phyloP scores from a whole-genome alignment of 2,797 vertebrate genomes.

The Manis crassicaudata region DNA sequence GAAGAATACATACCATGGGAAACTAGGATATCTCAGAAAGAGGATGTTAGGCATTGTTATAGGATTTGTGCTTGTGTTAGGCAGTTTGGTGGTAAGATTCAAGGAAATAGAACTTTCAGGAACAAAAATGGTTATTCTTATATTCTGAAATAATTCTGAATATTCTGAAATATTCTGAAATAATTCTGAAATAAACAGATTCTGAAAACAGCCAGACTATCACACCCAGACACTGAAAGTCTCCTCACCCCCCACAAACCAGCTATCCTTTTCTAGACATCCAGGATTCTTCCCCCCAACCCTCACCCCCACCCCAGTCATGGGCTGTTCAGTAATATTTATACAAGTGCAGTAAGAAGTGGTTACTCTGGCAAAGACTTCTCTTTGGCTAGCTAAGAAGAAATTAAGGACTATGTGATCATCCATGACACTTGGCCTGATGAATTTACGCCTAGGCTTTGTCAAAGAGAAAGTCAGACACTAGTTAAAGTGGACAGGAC shows the following conservation, averaged over 20 bases:
- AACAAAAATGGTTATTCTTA: constrained; percentile 12
- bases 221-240: background rate
- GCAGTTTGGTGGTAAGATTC: background rate
- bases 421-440: background rate
- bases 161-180: too few species aligned
- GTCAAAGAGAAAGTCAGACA: background rate
- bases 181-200: background rate
- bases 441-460: background rate
- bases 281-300: background rate
- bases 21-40: background rate
- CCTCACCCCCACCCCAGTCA: background rate
- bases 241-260: background rate
- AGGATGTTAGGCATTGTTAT: background rate
- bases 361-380: background rate
- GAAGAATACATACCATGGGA: background rate
- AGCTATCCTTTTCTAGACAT: background rate
- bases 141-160: too few species aligned
- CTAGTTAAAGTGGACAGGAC: background rate
- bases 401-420: background rate
- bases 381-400: constrained; percentile 10
- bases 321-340: background rate
- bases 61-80: background rate
- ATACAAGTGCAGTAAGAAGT: background rate
- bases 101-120: background rate
- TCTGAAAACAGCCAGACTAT: background rate